Base-by-base conservation (phyloP, 64 coral and sea anemone genomes). In the Montipora sp. region DNA sequence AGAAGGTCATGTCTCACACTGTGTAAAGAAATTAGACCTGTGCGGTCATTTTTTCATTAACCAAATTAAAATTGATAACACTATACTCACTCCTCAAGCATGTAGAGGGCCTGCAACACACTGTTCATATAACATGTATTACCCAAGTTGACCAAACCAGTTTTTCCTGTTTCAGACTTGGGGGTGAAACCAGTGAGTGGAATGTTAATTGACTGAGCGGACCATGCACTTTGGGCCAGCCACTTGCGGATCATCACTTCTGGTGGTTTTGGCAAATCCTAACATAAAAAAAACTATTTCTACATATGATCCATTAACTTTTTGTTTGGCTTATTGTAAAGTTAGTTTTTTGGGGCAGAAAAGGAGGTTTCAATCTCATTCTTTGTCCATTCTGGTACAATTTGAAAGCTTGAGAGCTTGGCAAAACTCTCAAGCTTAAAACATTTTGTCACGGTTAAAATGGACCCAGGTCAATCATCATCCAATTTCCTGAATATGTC, bases 81-180 rank as follows among this genome's bases (percentile, higher is more conserved):
- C 19, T 13, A 15, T 70, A 94, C 96, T 95, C 88, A 98, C 96
- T 95, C 94, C 60, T 98, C 96, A 13, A 98, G 88, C 96, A 98
- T 95, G 78, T 91, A 98, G 36, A 98, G 83, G 1, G 94, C 90
- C 78, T 98, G 96, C 72, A 98, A 76, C 19, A 98, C 63, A 53
- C 96, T 98, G 83, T 98, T 98, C 93, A 98, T 98, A 53, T 98
- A 98, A 78, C 96, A 98, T 23, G 96, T 98, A 58, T 98, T 98
- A 16, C 96, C 96, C 50, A 98, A 86, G 60, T 98, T 98, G 7
- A 94, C 91, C 10, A 98, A 89, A 18, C 96, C 96, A 70, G 96
- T 95, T 90, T 92, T 93, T 79, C 96, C 91, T 36, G 94, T 98
- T 61, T 89, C 91, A 21, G 94, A 93, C 43, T 87, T 95, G 45